Percentiles rank a stretch among this genome's conserved stretches.
These are phyloP conservation scores for Drosophila atripex DNA, from an alignment of 2,888 invertebrate species.

Conservation along the genomic window DNA sequence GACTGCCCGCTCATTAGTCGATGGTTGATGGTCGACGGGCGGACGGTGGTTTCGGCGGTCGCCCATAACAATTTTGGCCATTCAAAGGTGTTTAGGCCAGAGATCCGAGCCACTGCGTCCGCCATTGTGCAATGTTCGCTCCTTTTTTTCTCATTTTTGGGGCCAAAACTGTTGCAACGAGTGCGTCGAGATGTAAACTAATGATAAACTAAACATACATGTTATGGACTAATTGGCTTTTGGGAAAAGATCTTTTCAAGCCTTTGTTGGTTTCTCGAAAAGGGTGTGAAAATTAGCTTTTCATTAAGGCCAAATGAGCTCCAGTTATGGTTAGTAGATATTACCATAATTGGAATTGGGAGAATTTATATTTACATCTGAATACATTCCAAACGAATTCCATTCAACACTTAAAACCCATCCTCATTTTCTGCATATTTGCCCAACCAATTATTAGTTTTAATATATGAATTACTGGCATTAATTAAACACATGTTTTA, in stretches of 20 bases:
- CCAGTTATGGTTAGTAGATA: not conserved
- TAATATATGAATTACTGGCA: constrained; percentile 34
- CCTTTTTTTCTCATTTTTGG: constrained; percentile 24
- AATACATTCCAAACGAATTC: not conserved
- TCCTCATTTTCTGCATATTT: constrained; percentile 15
- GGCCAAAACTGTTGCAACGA: constrained; percentile 65
- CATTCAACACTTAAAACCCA: not conserved
- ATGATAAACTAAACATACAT: constrained; percentile 61
- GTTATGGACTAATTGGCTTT: constrained; percentile 65
- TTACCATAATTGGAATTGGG: constrained; percentile 2
- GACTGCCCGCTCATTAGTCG: constrained; percentile 72
- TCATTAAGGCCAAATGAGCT: not conserved
- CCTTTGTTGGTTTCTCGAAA: constrained; percentile 30
- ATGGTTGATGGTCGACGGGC: constrained; percentile 37
- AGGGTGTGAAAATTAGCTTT: constrained; percentile 45
- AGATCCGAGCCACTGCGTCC: constrained; percentile 49
- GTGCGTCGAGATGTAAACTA: constrained; percentile 69
- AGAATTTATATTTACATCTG: not conserved
- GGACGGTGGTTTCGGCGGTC: constrained; percentile 29
- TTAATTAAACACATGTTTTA: constrained; percentile 37
- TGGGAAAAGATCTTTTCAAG: constrained; percentile 42
- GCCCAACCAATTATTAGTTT: constrained; percentile 31
- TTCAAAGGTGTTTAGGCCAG: constrained; percentile 74
- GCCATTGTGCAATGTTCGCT: constrained; percentile 39
- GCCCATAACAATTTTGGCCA: constrained; percentile 55